Evolutionary conservation across 2,797 vertebrate genomes (phyloP).

Genomic region (Luscinia luscinia): DNA sequence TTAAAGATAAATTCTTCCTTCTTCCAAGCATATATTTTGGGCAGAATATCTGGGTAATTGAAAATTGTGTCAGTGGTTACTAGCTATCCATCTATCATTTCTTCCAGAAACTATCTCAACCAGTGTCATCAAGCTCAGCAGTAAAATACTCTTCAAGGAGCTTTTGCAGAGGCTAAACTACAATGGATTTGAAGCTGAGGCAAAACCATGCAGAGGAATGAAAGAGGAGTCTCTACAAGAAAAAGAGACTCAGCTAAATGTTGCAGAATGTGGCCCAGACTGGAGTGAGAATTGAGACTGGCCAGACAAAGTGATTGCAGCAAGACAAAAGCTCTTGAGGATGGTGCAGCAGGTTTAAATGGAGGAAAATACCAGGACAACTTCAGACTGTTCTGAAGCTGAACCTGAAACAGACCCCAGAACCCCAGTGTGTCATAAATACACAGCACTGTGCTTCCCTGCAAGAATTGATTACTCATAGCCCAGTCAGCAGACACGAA

Average conservation of each 20-base stretch:
- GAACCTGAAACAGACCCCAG: background rate
- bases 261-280: background rate
- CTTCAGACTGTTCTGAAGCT: background rate
- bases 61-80: background rate
- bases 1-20: background rate
- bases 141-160: background rate
- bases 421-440: background rate
- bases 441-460: background rate
- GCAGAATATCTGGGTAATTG: background rate
- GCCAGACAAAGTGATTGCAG: background rate
- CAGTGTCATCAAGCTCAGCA: background rate
- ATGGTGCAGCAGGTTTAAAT: background rate
- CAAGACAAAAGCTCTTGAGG: background rate
- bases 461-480: background rate
- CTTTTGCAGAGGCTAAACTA: background rate
- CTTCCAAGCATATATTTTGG: background rate
- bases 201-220: background rate
- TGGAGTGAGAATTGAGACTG: background rate
- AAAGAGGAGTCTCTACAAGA: background rate
- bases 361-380: background rate
- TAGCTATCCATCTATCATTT: background rate
- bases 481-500: background rate
- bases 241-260: background rate
- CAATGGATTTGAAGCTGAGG: background rate
- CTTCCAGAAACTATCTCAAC: background rate